Evolutionary conservation across 2,888 invertebrate species (phyloP).

Genomic region (Sarcophaga caerulescens): DNA sequence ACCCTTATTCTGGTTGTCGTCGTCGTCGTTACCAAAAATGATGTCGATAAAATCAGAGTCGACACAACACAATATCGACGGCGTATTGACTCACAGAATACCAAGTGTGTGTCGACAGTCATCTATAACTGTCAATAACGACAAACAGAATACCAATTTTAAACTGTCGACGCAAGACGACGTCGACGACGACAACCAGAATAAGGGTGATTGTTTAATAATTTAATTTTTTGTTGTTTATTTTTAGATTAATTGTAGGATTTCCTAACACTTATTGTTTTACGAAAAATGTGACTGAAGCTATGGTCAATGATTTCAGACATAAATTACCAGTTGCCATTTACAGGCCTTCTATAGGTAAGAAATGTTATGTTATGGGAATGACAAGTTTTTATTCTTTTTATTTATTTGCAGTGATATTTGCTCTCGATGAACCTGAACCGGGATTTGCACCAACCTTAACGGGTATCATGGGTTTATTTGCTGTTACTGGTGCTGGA

Average conservation of each 20-base stretch:
- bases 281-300: conserved; percentile 93
- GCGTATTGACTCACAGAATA: too few species aligned
- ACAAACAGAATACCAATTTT: too few species aligned
- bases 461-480: conserved; percentile 75
- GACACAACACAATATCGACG: too few species aligned
- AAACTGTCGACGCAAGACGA: too few species aligned
- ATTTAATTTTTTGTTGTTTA: not conserved
- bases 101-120: too few species aligned
- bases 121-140: too few species aligned
- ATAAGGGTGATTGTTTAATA: too few species aligned
- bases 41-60: too few species aligned
- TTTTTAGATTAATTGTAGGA: conserved; percentile 73
- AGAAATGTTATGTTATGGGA: not conserved
- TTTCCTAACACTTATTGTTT: conserved; percentile 95
- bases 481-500: conserved; percentile 73
- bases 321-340: conserved; percentile 88
- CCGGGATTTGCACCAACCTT: conserved; percentile 74
- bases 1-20: too few species aligned
- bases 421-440: conserved; percentile 73
- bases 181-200: too few species aligned
- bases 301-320: conserved; percentile 86
- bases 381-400: too few species aligned
- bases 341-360: conserved; percentile 93
- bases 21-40: too few species aligned
- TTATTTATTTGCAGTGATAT: conserved; percentile 70